Evolutionary conservation across 23 tunicate genomes (phyloP).

Genomic region (Halocynthia aurantium): DNA sequence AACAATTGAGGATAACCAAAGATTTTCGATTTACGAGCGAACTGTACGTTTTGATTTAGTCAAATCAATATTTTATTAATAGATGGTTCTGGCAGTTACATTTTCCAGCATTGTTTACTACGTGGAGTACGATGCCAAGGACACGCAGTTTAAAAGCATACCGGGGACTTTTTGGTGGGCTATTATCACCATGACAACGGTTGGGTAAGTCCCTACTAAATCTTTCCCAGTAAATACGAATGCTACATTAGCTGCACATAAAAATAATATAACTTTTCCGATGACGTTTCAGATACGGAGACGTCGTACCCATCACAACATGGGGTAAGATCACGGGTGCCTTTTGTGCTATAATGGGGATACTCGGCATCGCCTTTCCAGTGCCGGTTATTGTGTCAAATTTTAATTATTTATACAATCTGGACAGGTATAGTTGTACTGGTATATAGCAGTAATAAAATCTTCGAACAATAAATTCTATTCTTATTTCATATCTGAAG

Average conservation of each 20-base stretch:
- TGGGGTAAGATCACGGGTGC: constrained; percentile 90
- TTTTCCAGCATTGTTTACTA: constrained; percentile 91
- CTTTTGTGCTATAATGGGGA: constrained; percentile 92
- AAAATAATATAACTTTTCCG: not conserved
- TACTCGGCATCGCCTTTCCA: constrained; percentile 95
- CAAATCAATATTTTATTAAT: not conserved
- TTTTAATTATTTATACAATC: constrained; percentile 92
- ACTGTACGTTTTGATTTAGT: no score
- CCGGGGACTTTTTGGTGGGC: constrained; percentile 99
- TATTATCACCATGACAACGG: constrained; percentile 98
- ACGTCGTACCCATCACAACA: constrained; percentile 65
- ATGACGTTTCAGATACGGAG: constrained; percentile 57
- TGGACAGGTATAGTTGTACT: constrained; percentile 64
- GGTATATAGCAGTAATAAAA: not conserved
- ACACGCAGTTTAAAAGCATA: constrained; percentile 67
- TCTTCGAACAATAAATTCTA: not conserved
- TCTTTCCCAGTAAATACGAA: not conserved
- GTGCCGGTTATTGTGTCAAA: constrained; percentile 98
- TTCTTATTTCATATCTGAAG: constrained; percentile 13
- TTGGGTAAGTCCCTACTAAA: constrained; percentile 53
- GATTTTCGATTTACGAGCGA: no score
- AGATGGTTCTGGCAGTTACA: constrained; percentile 80
- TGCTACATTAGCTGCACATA: not conserved
- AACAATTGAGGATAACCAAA: no score
- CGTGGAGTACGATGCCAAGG: constrained; percentile 67